Evolutionary conservation across 2,113 vertebrate species (phyloP).

Genomic region (Haemorhous mexicanus): DNA sequence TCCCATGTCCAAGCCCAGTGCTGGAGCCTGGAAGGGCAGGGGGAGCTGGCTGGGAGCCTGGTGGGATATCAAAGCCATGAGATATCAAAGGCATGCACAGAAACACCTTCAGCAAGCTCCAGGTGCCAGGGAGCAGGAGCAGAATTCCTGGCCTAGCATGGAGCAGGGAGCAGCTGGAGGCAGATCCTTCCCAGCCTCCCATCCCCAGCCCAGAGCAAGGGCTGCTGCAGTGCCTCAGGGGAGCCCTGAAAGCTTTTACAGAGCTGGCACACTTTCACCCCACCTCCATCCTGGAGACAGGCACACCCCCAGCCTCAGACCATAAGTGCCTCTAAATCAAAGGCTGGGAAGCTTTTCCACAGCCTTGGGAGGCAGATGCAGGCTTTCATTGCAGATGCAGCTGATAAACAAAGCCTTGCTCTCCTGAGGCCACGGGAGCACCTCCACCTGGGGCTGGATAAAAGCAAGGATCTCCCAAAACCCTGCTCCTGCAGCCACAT

Average conservation of each 20-base stretch:
- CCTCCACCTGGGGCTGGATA: neutral
- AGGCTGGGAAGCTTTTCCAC: neutral
- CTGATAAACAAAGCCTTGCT: neutral
- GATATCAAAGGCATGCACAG: neutral
- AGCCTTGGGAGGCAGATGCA: neutral
- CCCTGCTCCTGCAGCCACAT: accelerated
- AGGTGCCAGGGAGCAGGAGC: neutral
- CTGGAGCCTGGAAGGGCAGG: neutral
- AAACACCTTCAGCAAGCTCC: neutral
- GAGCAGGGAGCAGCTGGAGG: neutral
- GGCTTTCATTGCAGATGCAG: neutral
- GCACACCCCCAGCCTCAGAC: neutral
- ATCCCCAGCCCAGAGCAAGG: neutral
- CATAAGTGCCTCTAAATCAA: neutral
- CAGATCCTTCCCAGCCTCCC: neutral
- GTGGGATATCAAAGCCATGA: neutral
- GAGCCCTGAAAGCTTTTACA: slow-evolving; percentile 38
- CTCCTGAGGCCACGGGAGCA: accelerated
- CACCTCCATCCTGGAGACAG: neutral
- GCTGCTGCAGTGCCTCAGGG: neutral
- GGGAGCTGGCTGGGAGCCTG: neutral
- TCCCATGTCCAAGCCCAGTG: neutral
- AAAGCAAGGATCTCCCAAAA: accelerated
- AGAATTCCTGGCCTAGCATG: accelerated
- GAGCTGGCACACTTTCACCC: neutral